These are phyloP conservation scores for Phytoseiulus persimilis DNA, from an alignment of 2,888 invertebrate species.

Conservation along the genomic window DNA sequence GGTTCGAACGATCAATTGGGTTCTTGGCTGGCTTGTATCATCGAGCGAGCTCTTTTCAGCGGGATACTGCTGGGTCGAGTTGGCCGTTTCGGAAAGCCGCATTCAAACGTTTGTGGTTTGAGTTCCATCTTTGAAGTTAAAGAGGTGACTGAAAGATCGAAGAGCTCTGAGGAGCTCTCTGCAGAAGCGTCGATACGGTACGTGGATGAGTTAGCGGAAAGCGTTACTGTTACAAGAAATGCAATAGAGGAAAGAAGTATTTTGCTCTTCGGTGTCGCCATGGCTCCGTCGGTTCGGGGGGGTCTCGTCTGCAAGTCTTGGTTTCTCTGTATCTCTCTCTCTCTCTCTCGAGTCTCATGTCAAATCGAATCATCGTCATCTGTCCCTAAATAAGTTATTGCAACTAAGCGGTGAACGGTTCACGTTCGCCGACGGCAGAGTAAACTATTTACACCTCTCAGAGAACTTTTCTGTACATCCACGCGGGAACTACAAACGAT, in stretches of 20 bases:
- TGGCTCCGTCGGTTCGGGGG: constrained; percentile 31
- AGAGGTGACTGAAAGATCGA: not conserved
- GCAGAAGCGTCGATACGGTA: not conserved
- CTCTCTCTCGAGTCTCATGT: not conserved
- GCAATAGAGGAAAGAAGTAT: not conserved
- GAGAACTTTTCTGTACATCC: not conserved
- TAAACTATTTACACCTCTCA: constrained; percentile 29
- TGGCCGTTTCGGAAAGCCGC: too few relatives aligned
- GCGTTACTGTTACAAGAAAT: not conserved
- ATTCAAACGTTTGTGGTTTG: too few relatives aligned
- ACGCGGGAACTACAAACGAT: not conserved
- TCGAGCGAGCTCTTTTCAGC: too few relatives aligned
- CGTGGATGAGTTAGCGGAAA: not conserved
- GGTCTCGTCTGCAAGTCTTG: not conserved
- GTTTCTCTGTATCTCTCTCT: not conserved
- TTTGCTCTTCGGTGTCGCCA: constrained; percentile 34
- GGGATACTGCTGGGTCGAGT: too few relatives aligned
- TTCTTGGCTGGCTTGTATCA: too few relatives aligned
- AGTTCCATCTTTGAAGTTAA: not conserved
- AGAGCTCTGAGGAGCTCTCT: not conserved
- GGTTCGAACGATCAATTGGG: not conserved
- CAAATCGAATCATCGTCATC: not conserved
- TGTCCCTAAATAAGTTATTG: constrained; percentile 38
- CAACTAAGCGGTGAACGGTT: constrained; percentile 24
- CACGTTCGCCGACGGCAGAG: constrained; percentile 17